Base-by-base conservation (phyloP, 1,140 invertebrate species). In the Mizuhopecten yessoensis region DNA sequence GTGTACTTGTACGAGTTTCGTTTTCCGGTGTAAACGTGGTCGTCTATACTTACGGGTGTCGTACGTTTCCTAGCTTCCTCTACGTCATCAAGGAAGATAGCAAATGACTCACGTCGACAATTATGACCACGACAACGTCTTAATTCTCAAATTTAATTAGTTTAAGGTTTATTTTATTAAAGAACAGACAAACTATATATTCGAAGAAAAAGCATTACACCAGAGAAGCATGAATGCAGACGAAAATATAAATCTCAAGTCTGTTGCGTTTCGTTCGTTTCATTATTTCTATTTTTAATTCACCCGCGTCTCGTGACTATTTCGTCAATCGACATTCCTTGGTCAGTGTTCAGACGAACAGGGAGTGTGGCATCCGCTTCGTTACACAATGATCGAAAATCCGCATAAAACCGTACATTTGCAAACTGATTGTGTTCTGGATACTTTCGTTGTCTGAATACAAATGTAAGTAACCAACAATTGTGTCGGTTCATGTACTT, bases 401-500 rank as follows among this genome's bases (percentile, higher is more conserved):
- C 33, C n/a, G 87, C 36, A 39, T 36, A 36, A 45, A 36, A 87
- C 87, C 87, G 36, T 87, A 36, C 34, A 34, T 34, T 39, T 87
- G 20, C 87, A 87, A 87, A 36, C 33, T 33, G 36, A 36, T 36
- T 36, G 36, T 39, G 36, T 34, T 39, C 34, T 87, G 87, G 87
- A 87, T 36, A 87, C 36, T 34, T 36, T 87, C 36, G 34, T 36
- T 36, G 36, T 36, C 33, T 87, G 34, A 87, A n/a, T 34, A 75
- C 36, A 36, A 39, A 87, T 87, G 87, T 87, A 87, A 87, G 87
- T 87, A 87, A 15, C 36, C 34, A 17, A 87, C 34, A 34, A 39
- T 87, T 87, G 34, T 34, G 87, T 87, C 87, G 87, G 36, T 87
- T 39, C 34, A 87, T 87, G 87, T 39, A 87, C 17, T 87, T 39